phyloP scores from a whole-genome alignment of 2,888 invertebrate genomes.

The Cheilosia scutellata region DNA sequence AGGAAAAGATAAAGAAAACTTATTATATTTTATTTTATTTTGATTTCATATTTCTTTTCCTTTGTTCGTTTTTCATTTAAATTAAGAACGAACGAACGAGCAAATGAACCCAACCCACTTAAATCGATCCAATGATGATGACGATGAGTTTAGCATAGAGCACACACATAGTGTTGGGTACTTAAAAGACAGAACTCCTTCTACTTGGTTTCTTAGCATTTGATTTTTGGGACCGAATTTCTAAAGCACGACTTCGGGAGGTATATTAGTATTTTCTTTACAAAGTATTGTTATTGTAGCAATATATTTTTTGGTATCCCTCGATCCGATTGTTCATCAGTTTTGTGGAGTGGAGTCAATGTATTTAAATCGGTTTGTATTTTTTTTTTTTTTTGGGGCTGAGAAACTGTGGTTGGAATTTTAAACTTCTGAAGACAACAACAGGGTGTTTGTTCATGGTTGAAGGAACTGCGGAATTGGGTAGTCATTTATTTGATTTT shows the following conservation, averaged over 20 bases:
- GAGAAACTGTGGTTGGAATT: constrained; percentile 42
- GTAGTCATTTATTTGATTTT: constrained; percentile 34
- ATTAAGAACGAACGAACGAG: constrained; percentile 64
- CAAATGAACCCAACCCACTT: constrained; percentile 72
- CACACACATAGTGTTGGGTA: constrained; percentile 57
- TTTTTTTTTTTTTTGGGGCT: constrained; percentile 26
- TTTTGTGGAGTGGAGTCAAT: constrained; percentile 54
- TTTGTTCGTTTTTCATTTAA: constrained; percentile 72
- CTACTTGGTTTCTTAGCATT: constrained; percentile 26
- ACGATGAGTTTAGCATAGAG: constrained; percentile 53
- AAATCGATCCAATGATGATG: constrained; percentile 69
- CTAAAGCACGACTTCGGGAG: constrained; percentile 52
- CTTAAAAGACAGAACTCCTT: constrained; percentile 51
- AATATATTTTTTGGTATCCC: constrained; percentile 30
- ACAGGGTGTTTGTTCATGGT: constrained; percentile 8
- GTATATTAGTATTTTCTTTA: constrained; percentile 65
- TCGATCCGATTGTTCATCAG: constrained; percentile 55
- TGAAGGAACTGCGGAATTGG: background rate
- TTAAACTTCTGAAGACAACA: constrained; percentile 41
- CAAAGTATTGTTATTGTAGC: constrained; percentile 57
- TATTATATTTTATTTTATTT: constrained; percentile 71
- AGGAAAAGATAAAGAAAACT: constrained; percentile 57
- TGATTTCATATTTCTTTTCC: constrained; percentile 60
- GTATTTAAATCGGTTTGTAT: constrained; percentile 53
- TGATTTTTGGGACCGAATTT: constrained; percentile 63